phyloP scores from a whole-genome alignment of 2,888 invertebrate genomes.

The Eudemis profundana region DNA sequence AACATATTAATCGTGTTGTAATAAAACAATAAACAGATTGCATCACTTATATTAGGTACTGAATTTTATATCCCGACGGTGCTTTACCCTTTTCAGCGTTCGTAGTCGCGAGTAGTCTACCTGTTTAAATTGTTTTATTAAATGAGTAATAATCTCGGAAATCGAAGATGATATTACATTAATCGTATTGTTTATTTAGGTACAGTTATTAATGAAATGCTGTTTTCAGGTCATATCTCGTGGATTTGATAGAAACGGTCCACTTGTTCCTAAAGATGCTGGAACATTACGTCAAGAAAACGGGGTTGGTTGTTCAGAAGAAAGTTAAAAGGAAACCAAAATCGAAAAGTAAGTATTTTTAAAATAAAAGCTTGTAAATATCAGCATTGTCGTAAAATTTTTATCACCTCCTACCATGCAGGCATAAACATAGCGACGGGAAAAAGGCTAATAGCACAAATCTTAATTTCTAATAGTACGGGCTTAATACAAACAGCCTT shows the following conservation, averaged over 20 bases:
- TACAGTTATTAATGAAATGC: conserved; percentile 12
- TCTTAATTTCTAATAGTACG: too few species aligned
- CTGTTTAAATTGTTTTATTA: too few species aligned
- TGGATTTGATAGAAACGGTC: conserved; percentile 94
- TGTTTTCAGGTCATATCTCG: conserved; percentile 89
- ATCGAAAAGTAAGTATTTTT: conserved; percentile 76
- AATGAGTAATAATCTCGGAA: too few species aligned
- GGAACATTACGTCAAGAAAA: conserved; percentile 88
- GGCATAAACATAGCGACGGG: too few species aligned
- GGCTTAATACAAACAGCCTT: too few species aligned
- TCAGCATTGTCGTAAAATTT: background rate
- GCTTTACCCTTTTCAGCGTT: too few species aligned
- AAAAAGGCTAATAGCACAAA: too few species aligned
- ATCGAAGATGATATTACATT: conserved; percentile 1
- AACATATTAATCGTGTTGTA: background rate
- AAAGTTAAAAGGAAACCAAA: conserved; percentile 81
- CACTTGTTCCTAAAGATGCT: conserved; percentile 97
- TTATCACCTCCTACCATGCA: too few species aligned
- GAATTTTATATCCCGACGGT: too few species aligned
- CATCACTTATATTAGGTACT: too few species aligned
- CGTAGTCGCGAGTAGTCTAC: too few species aligned
- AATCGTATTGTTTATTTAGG: conserved; percentile 7
- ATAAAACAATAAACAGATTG: background rate
- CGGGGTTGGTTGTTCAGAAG: conserved; percentile 89
- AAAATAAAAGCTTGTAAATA: background rate